Base-by-base conservation (phyloP, 2,113 vertebrate genomes). In the Anolis carolinensis region DNA sequence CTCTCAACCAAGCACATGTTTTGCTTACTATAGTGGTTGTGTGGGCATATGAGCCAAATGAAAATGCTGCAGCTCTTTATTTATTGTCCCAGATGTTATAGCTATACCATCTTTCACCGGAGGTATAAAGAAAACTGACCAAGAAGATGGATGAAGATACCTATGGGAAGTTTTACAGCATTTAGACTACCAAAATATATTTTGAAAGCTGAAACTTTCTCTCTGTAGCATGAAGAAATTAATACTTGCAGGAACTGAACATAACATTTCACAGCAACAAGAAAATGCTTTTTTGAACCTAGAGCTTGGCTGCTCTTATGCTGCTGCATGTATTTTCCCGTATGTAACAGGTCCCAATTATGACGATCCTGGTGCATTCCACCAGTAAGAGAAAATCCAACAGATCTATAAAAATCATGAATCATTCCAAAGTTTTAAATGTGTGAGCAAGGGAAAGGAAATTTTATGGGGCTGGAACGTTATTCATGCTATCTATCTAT, bases 171-270 rank as follows among this genome's bases (percentile, higher is more conserved):
- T 52, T 11, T 71, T 48, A 84, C 34, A 78, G 84, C 84, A 85
- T 78, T 71, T 30, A 83, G 89, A 44, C 36, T 85, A 87, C 85
- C 39, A 73, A 79, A 86, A 65, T 80, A 93, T 92, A 92, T 89
- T 92, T 92, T 92, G 87, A 92, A 93, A 88, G 83, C 88, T 0
- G 82, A 92, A 88, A 89, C 86, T 84, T 87, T 90, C 91, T 93
- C 86, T 7, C 65, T 32, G 0, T 81, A 6, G 0, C 62, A 59
- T 92, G 90, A 88, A 86, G 90, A 94, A 94, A 93, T 90, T 93
- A 92, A 92, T 34, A 25, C 80, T 63, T 81, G 89, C 75, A 89
- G 87, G 90, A 90, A 9, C 73, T 21, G 62, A 59, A 72, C 0
- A 3, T 81, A 85, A 2, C 68, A 84, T 90, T 93, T 92, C 74